phyloP scores from a whole-genome alignment of 2,888 invertebrate genomes.

The Incurvaria masculella region DNA sequence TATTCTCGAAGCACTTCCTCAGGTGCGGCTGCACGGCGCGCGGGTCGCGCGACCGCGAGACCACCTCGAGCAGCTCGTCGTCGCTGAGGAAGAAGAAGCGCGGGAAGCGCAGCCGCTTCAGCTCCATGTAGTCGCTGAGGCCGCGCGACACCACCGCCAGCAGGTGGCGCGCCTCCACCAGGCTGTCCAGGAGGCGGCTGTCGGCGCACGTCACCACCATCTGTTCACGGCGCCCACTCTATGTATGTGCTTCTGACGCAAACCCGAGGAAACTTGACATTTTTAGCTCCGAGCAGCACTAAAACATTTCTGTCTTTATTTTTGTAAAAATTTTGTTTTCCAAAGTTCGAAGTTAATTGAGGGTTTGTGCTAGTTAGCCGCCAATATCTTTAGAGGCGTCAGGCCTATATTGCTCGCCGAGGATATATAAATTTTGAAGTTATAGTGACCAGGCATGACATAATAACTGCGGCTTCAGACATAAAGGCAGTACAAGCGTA shows the following conservation, averaged over 20 bases:
- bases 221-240: slow-evolving; percentile 38
- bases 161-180: slow-evolving; percentile 66
- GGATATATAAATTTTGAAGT: too few relatives aligned
- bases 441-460: too few relatives aligned
- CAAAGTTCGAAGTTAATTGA: too few relatives aligned
- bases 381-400: too few relatives aligned
- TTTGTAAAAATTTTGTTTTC: too few relatives aligned
- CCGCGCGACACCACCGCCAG: slow-evolving; percentile 73
- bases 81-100: slow-evolving; percentile 81
- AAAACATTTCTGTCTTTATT: background rate
- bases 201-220: slow-evolving; percentile 64
- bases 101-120: slow-evolving; percentile 72
- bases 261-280: background rate
- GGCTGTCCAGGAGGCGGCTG: slow-evolving; percentile 62
- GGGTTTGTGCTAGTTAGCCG: too few relatives aligned
- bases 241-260: background rate
- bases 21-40: slow-evolving; percentile 76
- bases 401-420: too few relatives aligned
- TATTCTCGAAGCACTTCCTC: slow-evolving; percentile 81
- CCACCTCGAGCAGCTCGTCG: slow-evolving; percentile 76
- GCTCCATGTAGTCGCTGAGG: slow-evolving; percentile 73
- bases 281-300: background rate
- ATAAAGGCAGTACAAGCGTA: too few relatives aligned
- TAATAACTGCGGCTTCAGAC: too few relatives aligned
- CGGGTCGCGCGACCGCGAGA: slow-evolving; percentile 77